These are phyloP conservation scores for Epistrophella euchroma DNA, from an alignment of 2,888 invertebrate species.

Conservation along the genomic window DNA sequence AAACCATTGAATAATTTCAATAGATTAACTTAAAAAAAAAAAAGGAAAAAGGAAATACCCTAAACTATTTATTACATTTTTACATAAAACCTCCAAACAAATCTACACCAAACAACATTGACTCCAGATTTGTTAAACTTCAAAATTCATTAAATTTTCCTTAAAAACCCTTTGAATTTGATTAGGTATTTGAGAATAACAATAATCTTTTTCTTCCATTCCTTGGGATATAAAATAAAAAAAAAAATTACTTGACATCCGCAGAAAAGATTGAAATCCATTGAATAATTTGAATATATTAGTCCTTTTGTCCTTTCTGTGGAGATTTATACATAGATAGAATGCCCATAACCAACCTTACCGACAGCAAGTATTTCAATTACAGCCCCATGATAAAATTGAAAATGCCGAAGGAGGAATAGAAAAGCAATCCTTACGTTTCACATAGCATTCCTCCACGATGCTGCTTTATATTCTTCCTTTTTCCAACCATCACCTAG, in stretches of 20 bases:
- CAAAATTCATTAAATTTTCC: slow-evolving; percentile 19
- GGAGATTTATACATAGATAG: slow-evolving; percentile 6
- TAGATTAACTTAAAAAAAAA: no score
- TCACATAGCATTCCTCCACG: slow-evolving; percentile 53
- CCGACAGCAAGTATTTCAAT: slow-evolving; percentile 74
- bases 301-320: slow-evolving; percentile 60
- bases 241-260: slow-evolving; percentile 6
- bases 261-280: slow-evolving; percentile 64
- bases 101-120: neutral
- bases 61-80: no score
- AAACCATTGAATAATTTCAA: no score
- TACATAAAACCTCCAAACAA: neutral
- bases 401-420: slow-evolving; percentile 31
- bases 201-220: neutral
- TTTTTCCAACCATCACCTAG: neutral
- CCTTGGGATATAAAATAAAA: neutral
- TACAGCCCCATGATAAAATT: slow-evolving; percentile 54
- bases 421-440: slow-evolving; percentile 65
- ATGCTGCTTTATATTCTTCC: slow-evolving; percentile 9
- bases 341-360: slow-evolving; percentile 30
- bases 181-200: slow-evolving; percentile 49
- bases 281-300: slow-evolving; percentile 74
- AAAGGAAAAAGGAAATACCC: no score
- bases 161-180: neutral
- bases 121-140: neutral